Evolutionary conservation across 2,797 vertebrate species (phyloP), one percentile per base, ranked within the genome.

Genomic region (Mastacembelus armatus): DNA sequence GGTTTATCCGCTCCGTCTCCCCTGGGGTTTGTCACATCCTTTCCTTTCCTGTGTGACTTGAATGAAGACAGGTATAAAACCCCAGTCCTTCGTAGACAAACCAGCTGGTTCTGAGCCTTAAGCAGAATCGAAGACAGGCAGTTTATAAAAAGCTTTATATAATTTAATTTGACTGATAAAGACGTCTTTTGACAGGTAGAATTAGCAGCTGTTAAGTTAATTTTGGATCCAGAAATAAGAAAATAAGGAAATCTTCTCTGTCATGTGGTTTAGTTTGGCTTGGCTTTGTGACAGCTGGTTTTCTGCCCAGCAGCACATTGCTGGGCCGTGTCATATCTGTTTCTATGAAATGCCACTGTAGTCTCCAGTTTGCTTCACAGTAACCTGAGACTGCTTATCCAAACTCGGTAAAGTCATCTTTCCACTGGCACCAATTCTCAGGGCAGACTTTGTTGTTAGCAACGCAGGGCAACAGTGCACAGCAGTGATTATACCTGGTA

Each of bases 401-500:
- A 1, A 59, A 49, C 39, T 54, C 12, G 12, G 33, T 27, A 18
- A 44, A 49, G 57, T 18, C 66, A 27, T 74, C 61, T 74, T 59
- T 78, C 69, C 60, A 45, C 66, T 66, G 79, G 56, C 71, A 44
- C 7, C 0, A 9, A 40, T 42, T 11, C 4, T 54, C 39, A 7
- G 39, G 30, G 36, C 58, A n/a, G 35, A 50, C 48, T 18, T 24
- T 78, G 85, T 83, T 85, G 68, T 81, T 81, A 78, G 83, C 76
- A 87, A 85, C 75, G 5, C 18, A 57, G 36, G 67, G 48, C 57
- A 76, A 78, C 68, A 86, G 32, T 58, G 67, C 19, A 22, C 27
- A 56, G 73, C 54, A 62, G 27, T 24, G 48, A 62, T 76, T 62
- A 71, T 5, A 4, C 42, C 35, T 40, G 19, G 39, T 47, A 67